These are phyloP conservation scores for Nasonovia ribisnigri DNA, from an alignment of 2,888 invertebrate species.

Conservation along the genomic window DNA sequence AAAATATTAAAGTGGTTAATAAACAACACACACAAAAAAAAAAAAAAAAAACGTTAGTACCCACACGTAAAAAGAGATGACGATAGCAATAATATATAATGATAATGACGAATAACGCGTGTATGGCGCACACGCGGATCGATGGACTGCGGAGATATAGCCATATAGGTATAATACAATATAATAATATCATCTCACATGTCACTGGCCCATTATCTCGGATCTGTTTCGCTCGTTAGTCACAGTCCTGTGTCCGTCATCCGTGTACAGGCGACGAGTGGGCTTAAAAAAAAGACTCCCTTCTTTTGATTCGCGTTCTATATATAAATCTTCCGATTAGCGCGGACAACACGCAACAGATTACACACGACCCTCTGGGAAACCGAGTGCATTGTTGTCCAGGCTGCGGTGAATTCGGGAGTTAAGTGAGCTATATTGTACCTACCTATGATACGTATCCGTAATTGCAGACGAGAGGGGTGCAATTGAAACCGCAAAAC, in stretches of 20 bases:
- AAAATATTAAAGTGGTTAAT: background rate
- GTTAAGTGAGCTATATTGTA: slow-evolving; percentile 54
- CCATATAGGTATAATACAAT: background rate
- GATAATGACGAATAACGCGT: background rate
- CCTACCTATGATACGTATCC: background rate
- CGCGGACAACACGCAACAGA: slow-evolving; percentile 57
- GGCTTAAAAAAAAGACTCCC: background rate
- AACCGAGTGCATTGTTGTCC: slow-evolving; percentile 19
- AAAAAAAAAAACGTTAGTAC: background rate
- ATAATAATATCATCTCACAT: slow-evolving; percentile 31
- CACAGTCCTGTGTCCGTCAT: background rate
- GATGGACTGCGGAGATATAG: background rate
- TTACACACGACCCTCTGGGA: slow-evolving; percentile 47
- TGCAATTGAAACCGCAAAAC: slow-evolving; percentile 41
- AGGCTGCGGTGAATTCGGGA: background rate
- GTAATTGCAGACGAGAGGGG: background rate
- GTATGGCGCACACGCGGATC: background rate
- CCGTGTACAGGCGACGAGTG: background rate
- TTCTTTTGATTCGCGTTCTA: slow-evolving; percentile 12
- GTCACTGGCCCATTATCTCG: slow-evolving; percentile 31
- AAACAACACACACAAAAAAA: background rate
- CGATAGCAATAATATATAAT: background rate
- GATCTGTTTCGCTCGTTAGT: slow-evolving; percentile 22
- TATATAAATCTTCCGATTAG: slow-evolving; percentile 40
- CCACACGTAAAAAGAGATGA: background rate